Conservation (phyloP, 2,888 invertebrate genomes). For the Tiphia femorata region DNA sequence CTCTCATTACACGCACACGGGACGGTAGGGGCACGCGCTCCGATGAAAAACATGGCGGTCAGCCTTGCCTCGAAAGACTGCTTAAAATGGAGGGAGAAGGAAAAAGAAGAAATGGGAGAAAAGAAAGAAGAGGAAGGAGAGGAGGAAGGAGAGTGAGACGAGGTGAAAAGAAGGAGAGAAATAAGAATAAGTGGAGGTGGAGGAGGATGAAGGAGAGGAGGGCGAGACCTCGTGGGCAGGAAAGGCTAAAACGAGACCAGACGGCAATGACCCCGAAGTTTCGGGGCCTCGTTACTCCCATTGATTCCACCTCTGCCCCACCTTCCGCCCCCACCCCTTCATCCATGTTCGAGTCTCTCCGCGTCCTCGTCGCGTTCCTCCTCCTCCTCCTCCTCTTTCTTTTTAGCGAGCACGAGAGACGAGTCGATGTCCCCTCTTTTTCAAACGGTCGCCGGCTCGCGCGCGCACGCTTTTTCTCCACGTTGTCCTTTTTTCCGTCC, state of each 20-base stretch:
- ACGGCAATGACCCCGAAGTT: conserved; percentile 56
- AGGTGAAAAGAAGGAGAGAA: conserved; percentile 40
- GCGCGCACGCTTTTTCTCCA: conserved; percentile 7
- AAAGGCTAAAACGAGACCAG: conserved; percentile 26
- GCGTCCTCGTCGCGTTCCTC: conserved; percentile 6
- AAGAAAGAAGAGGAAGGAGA: conserved; percentile 23
- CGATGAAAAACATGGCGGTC: conserved; percentile 47
- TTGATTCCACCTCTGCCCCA: neutral
- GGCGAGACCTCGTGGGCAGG: conserved; percentile 3
- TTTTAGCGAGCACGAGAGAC: too few relatives aligned
- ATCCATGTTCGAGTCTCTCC: neutral
- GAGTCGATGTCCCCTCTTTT: too few relatives aligned
- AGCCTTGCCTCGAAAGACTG: conserved; percentile 47
- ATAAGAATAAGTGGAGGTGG: neutral
- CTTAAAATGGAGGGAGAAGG: conserved; percentile 35
- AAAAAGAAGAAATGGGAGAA: conserved; percentile 28
- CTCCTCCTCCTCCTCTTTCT: conserved; percentile 14
- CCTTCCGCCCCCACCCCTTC: conserved; percentile 16
- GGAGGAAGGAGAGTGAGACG: conserved; percentile 40
- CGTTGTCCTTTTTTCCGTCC: conserved; percentile 42
- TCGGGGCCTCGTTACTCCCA: conserved; percentile 37
- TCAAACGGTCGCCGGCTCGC: neutral
- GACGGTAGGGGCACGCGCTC: conserved; percentile 38
- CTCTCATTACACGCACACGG: conserved; percentile 41
- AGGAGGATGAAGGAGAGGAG: neutral